Evolutionary conservation across 2,888 invertebrate genomes (phyloP), one percentile per base, ranked within the genome.

Genomic region (Brachyopa scutellaris): DNA sequence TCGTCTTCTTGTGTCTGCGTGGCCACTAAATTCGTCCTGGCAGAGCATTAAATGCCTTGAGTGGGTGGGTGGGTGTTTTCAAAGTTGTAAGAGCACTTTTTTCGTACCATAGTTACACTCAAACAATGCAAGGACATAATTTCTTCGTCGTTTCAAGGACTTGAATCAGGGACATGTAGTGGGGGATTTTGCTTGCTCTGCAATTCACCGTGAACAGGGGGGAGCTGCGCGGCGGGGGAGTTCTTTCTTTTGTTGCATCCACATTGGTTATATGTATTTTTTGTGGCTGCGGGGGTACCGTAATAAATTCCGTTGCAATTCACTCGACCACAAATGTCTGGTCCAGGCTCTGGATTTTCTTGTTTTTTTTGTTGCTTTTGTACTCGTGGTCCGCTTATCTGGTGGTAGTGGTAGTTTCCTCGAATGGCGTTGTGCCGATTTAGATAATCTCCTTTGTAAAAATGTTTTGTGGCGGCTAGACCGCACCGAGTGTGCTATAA

Each of bases 261-360:
- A 79, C 78, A 78, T 40, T 62, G 76, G 69, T 57, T 69, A 59
- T 73, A n/a, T n/a, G 26, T 72, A 17, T 15, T 59, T 59, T 73
- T 59, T 36, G 15, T 49, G 69, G 45, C 31, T 59, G 61, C 45
- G 36, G 62, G 31, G 61, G 40, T 64, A 51, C 51, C 57, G 42
- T 70, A 80, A 80, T 80, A 76, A 80, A 80, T 80, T 80, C 80
- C 64, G 77, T 77, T 82, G 80, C 80, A 84, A 85, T 85, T 85
- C 80, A 85, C 67, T 85, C 84, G 84, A 84, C 84, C 85, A 67
- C 85, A 85, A 85, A 85, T 78, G 85, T 84, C 82, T 83, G 85
- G 83, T 77, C 80, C n/a, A 77, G 74, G 40, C 45, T n/a, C n/a
- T 77, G 64, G 64, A 23, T 47, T 15, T n/a, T n/a, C 11, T 45